phyloP scores from a whole-genome alignment of 2,888 invertebrate genomes.

The Resseliella maxima region DNA sequence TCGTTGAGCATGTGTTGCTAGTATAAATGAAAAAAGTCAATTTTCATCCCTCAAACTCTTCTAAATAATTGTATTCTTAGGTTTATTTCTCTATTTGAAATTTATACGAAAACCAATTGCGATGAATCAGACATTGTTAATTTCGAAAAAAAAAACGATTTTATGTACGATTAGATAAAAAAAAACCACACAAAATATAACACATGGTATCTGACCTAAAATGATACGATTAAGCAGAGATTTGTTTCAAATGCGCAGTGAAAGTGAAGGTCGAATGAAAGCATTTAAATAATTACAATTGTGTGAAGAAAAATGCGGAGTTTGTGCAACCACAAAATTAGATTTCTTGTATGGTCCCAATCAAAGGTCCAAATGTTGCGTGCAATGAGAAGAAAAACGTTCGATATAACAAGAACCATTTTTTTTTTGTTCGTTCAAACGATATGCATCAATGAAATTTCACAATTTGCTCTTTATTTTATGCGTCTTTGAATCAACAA shows the following conservation, averaged over 20 bases:
- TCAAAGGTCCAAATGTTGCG: background rate
- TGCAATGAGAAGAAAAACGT: background rate
- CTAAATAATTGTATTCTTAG: background rate
- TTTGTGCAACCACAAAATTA: background rate
- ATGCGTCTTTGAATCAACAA: background rate
- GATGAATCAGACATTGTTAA: too few species aligned
- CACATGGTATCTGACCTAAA: background rate
- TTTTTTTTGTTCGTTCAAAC: background rate
- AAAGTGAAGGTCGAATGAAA: conserved; percentile 47
- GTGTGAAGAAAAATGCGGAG: background rate
- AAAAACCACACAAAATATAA: background rate
- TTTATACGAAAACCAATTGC: background rate
- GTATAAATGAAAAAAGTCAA: background rate
- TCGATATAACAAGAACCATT: background rate
- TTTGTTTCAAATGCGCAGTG: background rate
- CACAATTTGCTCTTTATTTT: conserved; percentile 23
- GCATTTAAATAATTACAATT: background rate
- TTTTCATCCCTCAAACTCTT: too few species aligned
- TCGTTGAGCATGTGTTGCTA: background rate
- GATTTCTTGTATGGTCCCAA: background rate
- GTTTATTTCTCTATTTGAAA: background rate
- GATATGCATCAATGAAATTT: conserved; percentile 42
- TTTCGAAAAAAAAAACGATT: too few species aligned
- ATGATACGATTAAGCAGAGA: background rate
- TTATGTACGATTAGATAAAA: too few species aligned